These are phyloP conservation scores for Plecturocebus donacophilus DNA, from an alignment of 2,113 vertebrate genomes.

Conservation along the genomic window DNA sequence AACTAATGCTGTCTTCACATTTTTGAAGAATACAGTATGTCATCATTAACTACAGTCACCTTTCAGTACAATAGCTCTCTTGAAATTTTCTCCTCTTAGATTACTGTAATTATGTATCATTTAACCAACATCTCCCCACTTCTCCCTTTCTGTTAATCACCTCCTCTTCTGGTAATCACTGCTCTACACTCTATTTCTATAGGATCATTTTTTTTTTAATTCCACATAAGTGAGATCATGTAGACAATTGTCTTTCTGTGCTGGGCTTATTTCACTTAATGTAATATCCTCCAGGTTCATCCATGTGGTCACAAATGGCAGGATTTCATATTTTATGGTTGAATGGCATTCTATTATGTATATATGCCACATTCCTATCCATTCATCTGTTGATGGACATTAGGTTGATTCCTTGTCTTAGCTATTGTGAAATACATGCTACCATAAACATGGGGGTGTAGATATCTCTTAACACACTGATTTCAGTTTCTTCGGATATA, in stretches of 20 bases:
- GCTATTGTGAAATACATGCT: neutral
- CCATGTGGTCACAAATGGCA: neutral
- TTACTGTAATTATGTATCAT: neutral
- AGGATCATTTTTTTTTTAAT: neutral
- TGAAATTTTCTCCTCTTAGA: neutral
- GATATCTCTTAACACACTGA: neutral
- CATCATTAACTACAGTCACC: neutral
- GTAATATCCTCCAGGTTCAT: neutral
- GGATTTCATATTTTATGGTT: neutral
- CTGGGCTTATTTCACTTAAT: neutral
- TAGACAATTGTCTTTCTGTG: neutral
- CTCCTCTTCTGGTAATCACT: too few relatives aligned
- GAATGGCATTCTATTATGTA: neutral
- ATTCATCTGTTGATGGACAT: neutral
- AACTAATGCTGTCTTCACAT: neutral
- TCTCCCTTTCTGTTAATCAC: neutral
- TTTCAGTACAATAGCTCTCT: neutral
- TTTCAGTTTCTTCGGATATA: neutral
- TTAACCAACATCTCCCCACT: neutral
- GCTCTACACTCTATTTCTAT: neutral
- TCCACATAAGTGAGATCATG: neutral
- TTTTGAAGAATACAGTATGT: neutral
- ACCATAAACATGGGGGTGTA: neutral
- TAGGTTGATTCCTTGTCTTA: neutral
- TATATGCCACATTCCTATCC: neutral